Evolutionary conservation across 2,888 invertebrate species (phyloP), one percentile per base, ranked within the genome.

Genomic region (Diloba caeruleocephala): DNA sequence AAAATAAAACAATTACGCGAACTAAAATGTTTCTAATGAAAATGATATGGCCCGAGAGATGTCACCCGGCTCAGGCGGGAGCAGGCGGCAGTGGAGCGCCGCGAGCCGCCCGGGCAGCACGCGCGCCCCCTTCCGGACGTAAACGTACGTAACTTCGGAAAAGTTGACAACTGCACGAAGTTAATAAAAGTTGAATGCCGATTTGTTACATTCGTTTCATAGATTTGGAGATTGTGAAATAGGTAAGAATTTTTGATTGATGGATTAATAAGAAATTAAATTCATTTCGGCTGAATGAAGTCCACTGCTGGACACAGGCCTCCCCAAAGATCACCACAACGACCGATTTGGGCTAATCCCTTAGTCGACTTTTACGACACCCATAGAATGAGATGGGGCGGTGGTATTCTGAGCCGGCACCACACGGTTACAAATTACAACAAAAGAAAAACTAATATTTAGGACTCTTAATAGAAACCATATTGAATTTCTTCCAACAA

Each of bases 31-130:
- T 54, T 15, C 1, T 10, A 39, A 21, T 12, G 19, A 26, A 31
- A 41, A 42, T 29, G 33, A 17, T 58, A 28, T 34, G 39, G 34
- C 14, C n/a, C 10, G 12, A 7, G 26, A n/a, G 14, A 9, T 9
- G n/a, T 14, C 15, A 25, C 5, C 5, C 19, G 33, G 19, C 34
- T 37, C 42, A 52, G 57, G 56, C 55, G 53, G 48, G 46, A 12
- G 28, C 29, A 54, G 52, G 61, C 51, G 67, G 67, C 78, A 80
- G 81, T 80, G 62, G 57, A 43, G 57, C 44, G 58, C 29, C 63
- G 66, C 49, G 44, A 53, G 54, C 55, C 66, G 62, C 14, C 42
- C 41, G 34, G 51, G 49, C 17, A 46, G 19, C 57, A 52, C 77
- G 62, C 65, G 48, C 29, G 21, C 21, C 39, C 45, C 49, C 26